Percentiles rank a stretch among this genome's conserved stretches.
Conservation (phyloP, 64 coral and sea anemone genomes). For the Dendrophyllia cribrosa region DNA sequence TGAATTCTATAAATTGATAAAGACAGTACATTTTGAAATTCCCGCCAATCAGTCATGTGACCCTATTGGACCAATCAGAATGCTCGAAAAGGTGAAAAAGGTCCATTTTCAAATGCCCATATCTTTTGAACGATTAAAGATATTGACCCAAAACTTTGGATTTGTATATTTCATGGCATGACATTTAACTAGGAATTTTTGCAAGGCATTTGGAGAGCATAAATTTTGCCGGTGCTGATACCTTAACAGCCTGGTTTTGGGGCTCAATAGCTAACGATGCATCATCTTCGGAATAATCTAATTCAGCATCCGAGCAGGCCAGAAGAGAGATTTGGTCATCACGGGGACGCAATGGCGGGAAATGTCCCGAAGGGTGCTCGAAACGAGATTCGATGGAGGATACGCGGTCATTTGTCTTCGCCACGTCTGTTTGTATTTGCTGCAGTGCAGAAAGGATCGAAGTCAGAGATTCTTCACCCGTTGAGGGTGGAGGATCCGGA, state of each 20-base stretch:
- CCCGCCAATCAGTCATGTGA: too few species aligned
- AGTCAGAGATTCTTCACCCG: background rate
- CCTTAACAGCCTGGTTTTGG: background rate
- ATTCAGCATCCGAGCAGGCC: background rate
- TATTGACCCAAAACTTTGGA: too few species aligned
- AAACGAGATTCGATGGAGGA: background rate
- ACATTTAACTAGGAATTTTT: too few species aligned
- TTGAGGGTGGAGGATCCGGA: background rate
- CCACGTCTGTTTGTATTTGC: background rate
- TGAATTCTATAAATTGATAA: too few species aligned
- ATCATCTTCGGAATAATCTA: background rate
- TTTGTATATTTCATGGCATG: too few species aligned
- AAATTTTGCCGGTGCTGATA: too few species aligned
- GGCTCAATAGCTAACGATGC: background rate
- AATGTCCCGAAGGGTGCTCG: background rate
- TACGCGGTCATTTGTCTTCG: background rate
- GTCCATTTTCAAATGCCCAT: too few species aligned
- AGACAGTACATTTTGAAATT: too few species aligned
- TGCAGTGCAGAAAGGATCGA: background rate
- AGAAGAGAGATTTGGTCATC: background rate
- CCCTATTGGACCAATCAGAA: too few species aligned
- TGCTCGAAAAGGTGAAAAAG: too few species aligned
- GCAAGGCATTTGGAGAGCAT: too few species aligned
- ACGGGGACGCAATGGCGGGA: background rate
- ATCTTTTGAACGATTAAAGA: too few species aligned